Evolutionary conservation across 1,140 invertebrate species (phyloP).

Genomic region (Contarinia nasturtii): DNA sequence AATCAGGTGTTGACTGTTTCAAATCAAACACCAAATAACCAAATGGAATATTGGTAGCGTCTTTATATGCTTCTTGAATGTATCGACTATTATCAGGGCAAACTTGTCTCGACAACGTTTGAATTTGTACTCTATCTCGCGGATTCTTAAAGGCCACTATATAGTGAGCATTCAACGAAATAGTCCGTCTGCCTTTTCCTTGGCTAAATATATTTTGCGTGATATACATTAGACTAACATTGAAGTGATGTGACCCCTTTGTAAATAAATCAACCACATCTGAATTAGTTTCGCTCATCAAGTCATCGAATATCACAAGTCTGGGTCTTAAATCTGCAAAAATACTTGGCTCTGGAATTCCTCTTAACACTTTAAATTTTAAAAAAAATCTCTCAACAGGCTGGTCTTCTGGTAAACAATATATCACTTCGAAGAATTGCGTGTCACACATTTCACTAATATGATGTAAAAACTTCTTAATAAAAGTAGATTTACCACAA

Average conservation of each 20-base stretch:
- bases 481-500: not conserved
- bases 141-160: not conserved
- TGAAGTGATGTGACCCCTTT: conserved; percentile 4
- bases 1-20: not conserved
- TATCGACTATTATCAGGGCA: not conserved
- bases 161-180: conserved; percentile 1
- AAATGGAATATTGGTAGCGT: not conserved
- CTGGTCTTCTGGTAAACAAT: not conserved
- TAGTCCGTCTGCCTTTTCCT: not conserved
- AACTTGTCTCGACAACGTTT: not conserved
- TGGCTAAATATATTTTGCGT: conserved; percentile 1
- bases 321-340: not conserved
- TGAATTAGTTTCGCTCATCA: conserved; percentile 3
- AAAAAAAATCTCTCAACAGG: not conserved
- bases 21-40: conserved; percentile 1
- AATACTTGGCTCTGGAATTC: not conserved
- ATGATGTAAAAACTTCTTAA: not conserved
- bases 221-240: conserved; percentile 2
- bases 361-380: not conserved
- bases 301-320: not conserved
- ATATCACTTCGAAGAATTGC: not conserved
- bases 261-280: conserved; percentile 5
- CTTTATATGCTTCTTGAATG: not conserved
- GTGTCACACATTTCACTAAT: not conserved
- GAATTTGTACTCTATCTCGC: not conserved